These are phyloP conservation scores for Myathropa florea DNA, from an alignment of 2,888 invertebrate species.

Conservation along the genomic window DNA sequence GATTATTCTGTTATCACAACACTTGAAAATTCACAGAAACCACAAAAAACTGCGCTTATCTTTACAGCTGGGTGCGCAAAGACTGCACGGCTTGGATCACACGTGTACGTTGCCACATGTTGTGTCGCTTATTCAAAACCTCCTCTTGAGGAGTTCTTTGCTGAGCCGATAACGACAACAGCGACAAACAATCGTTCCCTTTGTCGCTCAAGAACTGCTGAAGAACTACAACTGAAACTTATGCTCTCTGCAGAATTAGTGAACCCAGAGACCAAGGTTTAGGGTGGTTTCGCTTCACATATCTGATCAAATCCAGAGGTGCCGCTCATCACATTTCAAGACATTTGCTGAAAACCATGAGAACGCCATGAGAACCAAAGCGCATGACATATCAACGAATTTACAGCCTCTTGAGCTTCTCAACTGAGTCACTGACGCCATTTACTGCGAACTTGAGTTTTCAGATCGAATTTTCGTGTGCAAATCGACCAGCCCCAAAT, in stretches of 20 bases:
- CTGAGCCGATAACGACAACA: neutral
- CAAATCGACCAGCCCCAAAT: neutral
- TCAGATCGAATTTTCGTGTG: neutral
- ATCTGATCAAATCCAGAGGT: no score
- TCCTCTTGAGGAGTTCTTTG: no score
- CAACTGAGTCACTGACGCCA: neutral
- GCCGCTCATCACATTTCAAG: no score
- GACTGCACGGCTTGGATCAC: neutral
- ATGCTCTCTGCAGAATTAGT: no score
- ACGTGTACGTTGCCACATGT: neutral
- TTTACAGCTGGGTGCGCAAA: neutral
- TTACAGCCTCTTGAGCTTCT: neutral
- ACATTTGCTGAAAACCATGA: no score
- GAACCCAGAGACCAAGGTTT: no score
- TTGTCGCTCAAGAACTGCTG: neutral
- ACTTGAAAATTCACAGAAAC: neutral
- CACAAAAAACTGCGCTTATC: neutral
- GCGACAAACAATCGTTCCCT: neutral
- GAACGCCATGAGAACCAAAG: no score
- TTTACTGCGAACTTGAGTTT: neutral
- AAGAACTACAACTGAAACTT: no score
- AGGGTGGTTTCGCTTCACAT: no score
- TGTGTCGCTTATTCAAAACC: no score
- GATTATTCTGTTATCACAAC: neutral
- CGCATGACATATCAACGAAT: neutral